These are phyloP conservation scores for Molossus alvarezi DNA, from an alignment of 2,797 vertebrate genomes.

Conservation along the genomic window DNA sequence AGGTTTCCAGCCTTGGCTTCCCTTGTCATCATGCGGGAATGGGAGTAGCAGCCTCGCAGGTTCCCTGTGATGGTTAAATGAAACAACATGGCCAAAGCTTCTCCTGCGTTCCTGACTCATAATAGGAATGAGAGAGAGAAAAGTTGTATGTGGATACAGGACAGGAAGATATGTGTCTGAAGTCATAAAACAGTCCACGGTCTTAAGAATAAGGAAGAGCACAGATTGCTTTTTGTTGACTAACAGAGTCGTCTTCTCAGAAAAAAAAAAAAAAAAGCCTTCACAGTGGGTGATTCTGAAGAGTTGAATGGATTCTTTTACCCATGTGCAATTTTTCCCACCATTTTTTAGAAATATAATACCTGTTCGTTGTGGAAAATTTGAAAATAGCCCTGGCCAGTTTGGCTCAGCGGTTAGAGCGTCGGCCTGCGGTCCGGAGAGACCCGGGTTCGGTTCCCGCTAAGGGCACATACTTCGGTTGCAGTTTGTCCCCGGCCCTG, in stretches of 20 bases:
- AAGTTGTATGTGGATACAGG: not conserved
- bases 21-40: not conserved
- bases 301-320: not conserved
- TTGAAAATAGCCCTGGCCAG: too few species aligned
- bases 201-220: not conserved
- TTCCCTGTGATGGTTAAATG: not conserved
- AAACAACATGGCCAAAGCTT: not conserved
- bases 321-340: not conserved
- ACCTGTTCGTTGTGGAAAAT: not conserved
- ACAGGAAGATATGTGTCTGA: not conserved
- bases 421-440: too few species aligned
- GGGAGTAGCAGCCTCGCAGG: not conserved
- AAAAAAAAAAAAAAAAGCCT: conserved; percentile 49
- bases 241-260: not conserved
- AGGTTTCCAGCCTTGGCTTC: not conserved
- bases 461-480: too few species aligned
- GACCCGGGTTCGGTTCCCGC: too few species aligned
- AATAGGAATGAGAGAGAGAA: not conserved
- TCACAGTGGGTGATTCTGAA: not conserved
- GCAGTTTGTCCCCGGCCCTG: too few species aligned
- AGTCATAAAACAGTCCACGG: not conserved
- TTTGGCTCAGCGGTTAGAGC: too few species aligned
- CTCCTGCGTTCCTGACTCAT: not conserved
- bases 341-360: not conserved
- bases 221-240: not conserved